A percentile compares a stretch with the other conserved stretches of the same genome.
These are phyloP conservation scores for Sphenodon punctatus DNA, from an alignment of 2,797 vertebrate genomes.

Conservation along the genomic window DNA sequence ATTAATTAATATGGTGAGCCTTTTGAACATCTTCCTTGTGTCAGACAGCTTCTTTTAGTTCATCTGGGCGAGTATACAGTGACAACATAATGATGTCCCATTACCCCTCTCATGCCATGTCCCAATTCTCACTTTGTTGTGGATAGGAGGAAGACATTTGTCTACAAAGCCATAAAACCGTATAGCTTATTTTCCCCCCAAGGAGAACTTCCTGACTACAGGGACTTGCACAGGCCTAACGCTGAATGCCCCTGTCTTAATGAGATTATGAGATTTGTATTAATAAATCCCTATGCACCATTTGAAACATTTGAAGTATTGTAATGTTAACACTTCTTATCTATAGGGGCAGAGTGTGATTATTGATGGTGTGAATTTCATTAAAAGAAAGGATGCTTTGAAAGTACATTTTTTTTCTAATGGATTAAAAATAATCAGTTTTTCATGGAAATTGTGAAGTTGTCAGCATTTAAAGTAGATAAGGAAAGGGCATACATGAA, in stretches of 20 bases:
- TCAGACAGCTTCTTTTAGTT: neutral
- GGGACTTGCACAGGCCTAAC: neutral
- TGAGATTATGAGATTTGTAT: conserved; percentile 43
- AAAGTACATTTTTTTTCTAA: conserved; percentile 5
- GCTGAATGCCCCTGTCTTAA: conserved; percentile 12
- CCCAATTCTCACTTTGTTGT: fast-evolving
- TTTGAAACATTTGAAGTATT: conserved; percentile 32
- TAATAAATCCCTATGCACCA: conserved; percentile 23
- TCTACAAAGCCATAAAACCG: fast-evolving
- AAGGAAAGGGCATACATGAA: conserved; percentile 42
- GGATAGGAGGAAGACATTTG: neutral
- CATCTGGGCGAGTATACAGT: neutral
- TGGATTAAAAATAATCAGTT: conserved; percentile 5
- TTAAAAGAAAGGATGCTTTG: conserved; percentile 14
- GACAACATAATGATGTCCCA: neutral
- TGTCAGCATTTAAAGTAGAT: conserved; percentile 15
- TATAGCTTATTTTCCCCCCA: neutral
- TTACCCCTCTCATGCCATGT: neutral
- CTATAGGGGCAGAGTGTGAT: neutral
- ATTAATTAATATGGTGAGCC: neutral
- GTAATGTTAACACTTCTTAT: conserved; percentile 8
- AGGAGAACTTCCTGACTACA: neutral
- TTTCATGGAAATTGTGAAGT: conserved; percentile 9
- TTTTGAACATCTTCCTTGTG: neutral
- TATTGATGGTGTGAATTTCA: neutral